Conservation (phyloP, 2,797 vertebrate genomes). For the Halcyon badia region DNA sequence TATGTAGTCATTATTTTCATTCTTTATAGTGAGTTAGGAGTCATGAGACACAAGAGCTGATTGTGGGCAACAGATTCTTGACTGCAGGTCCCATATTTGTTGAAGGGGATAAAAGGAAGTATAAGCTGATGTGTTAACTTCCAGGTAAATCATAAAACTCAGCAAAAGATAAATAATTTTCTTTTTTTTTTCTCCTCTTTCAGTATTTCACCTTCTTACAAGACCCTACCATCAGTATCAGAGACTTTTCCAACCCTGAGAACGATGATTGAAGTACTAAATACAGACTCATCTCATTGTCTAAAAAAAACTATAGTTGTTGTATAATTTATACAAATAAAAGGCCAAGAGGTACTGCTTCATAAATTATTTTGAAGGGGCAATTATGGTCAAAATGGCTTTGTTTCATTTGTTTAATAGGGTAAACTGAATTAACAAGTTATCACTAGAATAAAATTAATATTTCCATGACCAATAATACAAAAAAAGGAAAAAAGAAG, state of each 20-base stretch:
- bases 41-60: neutral
- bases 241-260: conserved; percentile 93
- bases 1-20: neutral
- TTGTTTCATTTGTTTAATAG: conserved; percentile 49
- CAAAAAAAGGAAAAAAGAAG: neutral
- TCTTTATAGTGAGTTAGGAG: neutral
- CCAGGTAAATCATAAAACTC: neutral
- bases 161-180: neutral
- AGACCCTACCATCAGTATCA: conserved; percentile 91
- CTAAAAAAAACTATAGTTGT: conserved; percentile 87
- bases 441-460: conserved; percentile 2
- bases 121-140: neutral
- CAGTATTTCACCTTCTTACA: conserved; percentile 93
- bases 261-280: conserved; percentile 96
- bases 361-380: conserved; percentile 77
- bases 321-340: conserved; percentile 75
- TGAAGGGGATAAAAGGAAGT: neutral
- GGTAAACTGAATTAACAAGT: conserved; percentile 57
- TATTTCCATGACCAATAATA: neutral
- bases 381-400: conserved; percentile 58
- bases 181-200: conserved; percentile 10
- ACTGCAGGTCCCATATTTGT: neutral
- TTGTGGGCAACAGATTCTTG: neutral
- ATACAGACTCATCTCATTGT: conserved; percentile 93
- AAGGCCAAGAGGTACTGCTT: conserved; percentile 58